Conservation (phyloP, 2,888 invertebrate species). For the Eurytoma californica region DNA sequence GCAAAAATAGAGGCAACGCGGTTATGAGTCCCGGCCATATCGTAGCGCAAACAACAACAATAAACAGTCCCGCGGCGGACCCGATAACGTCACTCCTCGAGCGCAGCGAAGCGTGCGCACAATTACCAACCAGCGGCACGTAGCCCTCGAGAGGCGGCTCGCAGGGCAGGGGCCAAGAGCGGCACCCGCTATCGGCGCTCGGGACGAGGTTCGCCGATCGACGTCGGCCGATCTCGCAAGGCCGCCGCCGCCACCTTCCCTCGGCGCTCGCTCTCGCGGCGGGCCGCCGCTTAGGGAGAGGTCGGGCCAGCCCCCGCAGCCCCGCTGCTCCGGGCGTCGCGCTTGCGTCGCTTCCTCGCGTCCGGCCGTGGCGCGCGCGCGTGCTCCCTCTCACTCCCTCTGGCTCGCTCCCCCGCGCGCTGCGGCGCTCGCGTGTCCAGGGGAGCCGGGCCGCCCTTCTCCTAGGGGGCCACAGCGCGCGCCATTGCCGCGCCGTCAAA, state of each 20-base stretch:
- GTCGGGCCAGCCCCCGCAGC: constrained; percentile 7
- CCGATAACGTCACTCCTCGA: no score
- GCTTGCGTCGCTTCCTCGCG: constrained; percentile 19
- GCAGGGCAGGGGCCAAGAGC: not conserved
- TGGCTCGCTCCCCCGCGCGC: not conserved
- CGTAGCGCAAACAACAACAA: no score
- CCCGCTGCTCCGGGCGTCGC: constrained; percentile 1
- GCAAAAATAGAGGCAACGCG: not conserved
- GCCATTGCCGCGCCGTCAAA: constrained; percentile 74
- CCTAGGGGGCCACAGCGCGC: constrained; percentile 62
- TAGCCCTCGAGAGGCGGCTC: not conserved
- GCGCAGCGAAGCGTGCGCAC: not conserved
- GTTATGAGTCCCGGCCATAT: no score
- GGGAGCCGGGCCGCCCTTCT: not conserved
- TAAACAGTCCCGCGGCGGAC: no score
- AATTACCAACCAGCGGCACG: no score
- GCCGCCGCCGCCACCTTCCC: not conserved
- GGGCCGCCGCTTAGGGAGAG: not conserved
- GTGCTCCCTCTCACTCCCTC: not conserved
- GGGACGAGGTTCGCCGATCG: constrained; percentile 18
- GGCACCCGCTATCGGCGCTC: not conserved
- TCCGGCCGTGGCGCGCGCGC: constrained; percentile 1
- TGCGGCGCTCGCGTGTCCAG: not conserved
- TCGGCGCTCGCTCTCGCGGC: not conserved
- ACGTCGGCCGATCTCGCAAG: constrained; percentile 16